Conservation (phyloP, 1,140 invertebrate species). For the Drosophila oshimai region DNA sequence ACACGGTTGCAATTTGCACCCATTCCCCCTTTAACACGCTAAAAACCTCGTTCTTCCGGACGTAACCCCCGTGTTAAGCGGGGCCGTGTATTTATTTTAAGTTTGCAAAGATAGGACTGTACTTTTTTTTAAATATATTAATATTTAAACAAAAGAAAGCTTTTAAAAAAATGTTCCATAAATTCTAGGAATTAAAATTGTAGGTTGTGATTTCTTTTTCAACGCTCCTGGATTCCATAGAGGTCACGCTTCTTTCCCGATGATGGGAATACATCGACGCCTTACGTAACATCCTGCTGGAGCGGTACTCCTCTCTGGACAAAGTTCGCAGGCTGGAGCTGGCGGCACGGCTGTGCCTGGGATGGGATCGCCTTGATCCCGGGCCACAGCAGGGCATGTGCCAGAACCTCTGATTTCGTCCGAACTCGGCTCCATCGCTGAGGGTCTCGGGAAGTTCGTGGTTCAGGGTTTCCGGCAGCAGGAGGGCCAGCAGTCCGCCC, state of each 20-base stretch:
- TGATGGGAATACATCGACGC: neutral
- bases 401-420: constrained; percentile 89
- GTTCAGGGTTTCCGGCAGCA: constrained; percentile 92
- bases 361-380: neutral
- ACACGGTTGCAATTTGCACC: no score
- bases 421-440: constrained; percentile 92
- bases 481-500: constrained; percentile 88
- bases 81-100: no score
- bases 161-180: no score
- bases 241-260: neutral
- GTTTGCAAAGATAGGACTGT: no score
- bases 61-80: no score
- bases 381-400: constrained; percentile 87
- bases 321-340: constrained; percentile 58
- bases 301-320: constrained; percentile 85
- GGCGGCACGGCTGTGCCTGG: constrained; percentile 23
- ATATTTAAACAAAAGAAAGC: no score
- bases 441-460: constrained; percentile 92
- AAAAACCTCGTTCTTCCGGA: no score
- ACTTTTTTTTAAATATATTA: no score
- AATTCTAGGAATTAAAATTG: constrained; percentile 1
- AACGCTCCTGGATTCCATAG: neutral
- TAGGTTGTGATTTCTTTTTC: constrained; percentile 9
- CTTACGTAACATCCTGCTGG: constrained; percentile 24
- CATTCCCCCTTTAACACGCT: no score